phyloP scores from a whole-genome alignment of 2,888 invertebrate genomes.

The Serripes groenlandicus region DNA sequence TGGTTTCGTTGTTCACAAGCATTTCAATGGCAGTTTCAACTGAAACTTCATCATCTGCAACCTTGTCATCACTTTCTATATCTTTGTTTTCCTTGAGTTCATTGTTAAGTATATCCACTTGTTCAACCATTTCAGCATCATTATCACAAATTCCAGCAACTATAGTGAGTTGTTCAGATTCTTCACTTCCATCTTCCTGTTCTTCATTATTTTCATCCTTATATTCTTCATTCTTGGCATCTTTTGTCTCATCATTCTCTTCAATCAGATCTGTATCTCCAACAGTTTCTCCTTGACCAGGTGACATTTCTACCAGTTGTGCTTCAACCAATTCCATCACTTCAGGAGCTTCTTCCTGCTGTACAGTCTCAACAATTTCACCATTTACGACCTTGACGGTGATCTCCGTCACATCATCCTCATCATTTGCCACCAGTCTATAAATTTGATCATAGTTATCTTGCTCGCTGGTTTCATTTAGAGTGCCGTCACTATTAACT shows the following conservation, averaged over 20 bases:
- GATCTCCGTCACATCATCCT: constrained; percentile 52
- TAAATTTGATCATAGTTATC: constrained; percentile 39
- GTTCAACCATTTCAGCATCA: background rate
- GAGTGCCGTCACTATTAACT: constrained; percentile 16
- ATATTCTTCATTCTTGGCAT: background rate
- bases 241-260: background rate
- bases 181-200: background rate
- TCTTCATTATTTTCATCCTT: background rate
- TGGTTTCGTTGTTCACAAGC: constrained; percentile 2
- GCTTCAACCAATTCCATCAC: background rate
- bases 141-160: background rate
- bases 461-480: background rate
- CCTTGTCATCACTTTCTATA: background rate
- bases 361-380: background rate
- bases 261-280: background rate
- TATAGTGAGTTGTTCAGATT: background rate
- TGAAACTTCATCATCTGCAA: background rate
- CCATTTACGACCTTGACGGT: constrained; percentile 50
- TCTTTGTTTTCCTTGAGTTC: background rate
- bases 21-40: constrained; percentile 14
- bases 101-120: background rate
- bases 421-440: constrained; percentile 47
- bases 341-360: background rate
- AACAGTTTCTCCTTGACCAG: background rate
- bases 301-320: background rate